Base-by-base conservation (phyloP, 2,888 invertebrate genomes). In the Drosophila sordidula region DNA sequence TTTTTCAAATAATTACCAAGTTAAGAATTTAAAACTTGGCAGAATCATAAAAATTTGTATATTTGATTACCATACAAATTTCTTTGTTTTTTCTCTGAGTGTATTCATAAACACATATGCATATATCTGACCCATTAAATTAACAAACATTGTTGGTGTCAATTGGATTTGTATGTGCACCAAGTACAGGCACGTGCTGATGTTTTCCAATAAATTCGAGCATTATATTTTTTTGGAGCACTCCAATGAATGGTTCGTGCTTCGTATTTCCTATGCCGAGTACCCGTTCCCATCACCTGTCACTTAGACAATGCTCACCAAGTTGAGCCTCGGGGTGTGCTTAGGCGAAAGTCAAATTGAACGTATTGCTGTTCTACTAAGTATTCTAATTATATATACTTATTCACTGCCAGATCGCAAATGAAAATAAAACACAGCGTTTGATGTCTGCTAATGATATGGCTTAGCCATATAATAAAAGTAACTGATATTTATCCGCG, bases 111-210 rank as follows among this genome's bases (percentile, higher is more conserved):
- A 8, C 44, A 38, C 39, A 41, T 54, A 47, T 47, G 1, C 25
- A 32, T 54, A 50, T 12, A 45, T 25, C 50, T 39, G 42, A 62
- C 54, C 38, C 62, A 76, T 76, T 63, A 69, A 63, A 29, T 47
- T 16, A 62, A 62, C 54, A 65, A 62, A 58, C 29, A 29, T 26
- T 45, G 51, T 54, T 64, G 55, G 44, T 62, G 72, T 49, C 58
- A 72, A 65, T 45, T 54, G 39, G 34, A 6, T 3, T 26, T 25
- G 42, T 29, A 11, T 29, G 41, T 41, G 14, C 12, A n/a, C 9
- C 29, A 29, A 29, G 29, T 26, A 8, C 26, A 9, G 26, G 12
- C 47, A 11, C 12, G 38, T 46, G 56, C 32, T 61, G 22, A 56
- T 56, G 49, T 58, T 45, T 52, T 45, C 56, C 0, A 42, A 66